Conservation (phyloP, 2,797 vertebrate species). For the Sylvilagus floridanus region DNA sequence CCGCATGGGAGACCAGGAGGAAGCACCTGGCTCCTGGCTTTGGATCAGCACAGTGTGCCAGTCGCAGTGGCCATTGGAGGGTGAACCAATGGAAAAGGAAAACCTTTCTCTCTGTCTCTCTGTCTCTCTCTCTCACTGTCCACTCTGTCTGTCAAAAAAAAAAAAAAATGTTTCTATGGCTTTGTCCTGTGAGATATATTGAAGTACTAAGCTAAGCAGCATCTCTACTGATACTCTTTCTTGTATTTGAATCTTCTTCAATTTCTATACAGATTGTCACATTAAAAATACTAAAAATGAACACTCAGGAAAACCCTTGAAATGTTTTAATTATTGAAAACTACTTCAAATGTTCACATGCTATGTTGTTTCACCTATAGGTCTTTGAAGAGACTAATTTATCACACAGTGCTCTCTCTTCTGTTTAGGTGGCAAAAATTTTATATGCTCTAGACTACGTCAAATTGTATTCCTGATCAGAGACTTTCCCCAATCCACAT, state of each 20-base stretch:
- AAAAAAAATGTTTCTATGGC: neutral
- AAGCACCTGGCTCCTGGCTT: too few relatives aligned
- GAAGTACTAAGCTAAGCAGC: neutral
- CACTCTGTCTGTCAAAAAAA: too few relatives aligned
- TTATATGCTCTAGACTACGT: neutral
- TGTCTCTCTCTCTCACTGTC: too few relatives aligned
- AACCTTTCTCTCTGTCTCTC: too few relatives aligned
- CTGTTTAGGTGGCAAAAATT: neutral
- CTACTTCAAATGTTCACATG: neutral
- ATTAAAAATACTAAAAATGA: neutral
- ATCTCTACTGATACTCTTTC: neutral
- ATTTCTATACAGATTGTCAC: neutral
- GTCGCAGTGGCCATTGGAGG: too few relatives aligned
- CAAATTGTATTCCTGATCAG: neutral
- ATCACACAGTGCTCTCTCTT: neutral
- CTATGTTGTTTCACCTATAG: neutral
- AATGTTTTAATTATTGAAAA: neutral
- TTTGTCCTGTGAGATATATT: neutral
- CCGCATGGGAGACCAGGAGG: too few relatives aligned
- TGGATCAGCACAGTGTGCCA: too few relatives aligned
- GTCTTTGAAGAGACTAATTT: neutral
- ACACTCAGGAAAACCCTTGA: neutral
- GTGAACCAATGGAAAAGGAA: too few relatives aligned
- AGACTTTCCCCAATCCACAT: neutral
- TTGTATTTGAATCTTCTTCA: neutral